A percentile compares a stretch with the other conserved stretches of the same genome.
phyloP scores from a whole-genome alignment of 1,140 invertebrate species.

The Drosophila nigromelanica region DNA sequence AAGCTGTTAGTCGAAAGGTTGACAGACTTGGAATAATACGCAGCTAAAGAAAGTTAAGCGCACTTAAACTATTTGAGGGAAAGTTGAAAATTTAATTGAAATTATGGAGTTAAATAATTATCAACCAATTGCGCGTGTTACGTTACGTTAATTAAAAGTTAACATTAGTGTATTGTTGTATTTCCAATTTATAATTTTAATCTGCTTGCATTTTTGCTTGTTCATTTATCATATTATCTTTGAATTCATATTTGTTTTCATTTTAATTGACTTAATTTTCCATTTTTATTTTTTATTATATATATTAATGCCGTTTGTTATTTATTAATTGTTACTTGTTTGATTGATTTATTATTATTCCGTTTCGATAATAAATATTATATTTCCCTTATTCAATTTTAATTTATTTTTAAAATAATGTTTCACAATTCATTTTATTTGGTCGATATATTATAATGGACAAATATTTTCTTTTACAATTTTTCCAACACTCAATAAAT shows the following conservation, averaged over 20 bases:
- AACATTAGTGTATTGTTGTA: no score
- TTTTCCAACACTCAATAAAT: background rate
- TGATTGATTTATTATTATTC: no score
- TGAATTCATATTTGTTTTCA: background rate
- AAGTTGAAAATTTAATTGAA: conserved; percentile 22
- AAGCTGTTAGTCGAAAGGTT: background rate
- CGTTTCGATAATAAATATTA: no score
- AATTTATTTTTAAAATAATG: no score
- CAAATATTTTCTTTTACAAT: background rate
- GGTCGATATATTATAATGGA: background rate
- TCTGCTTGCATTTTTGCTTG: background rate
- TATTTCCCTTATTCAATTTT: no score
- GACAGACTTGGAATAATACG: no score
- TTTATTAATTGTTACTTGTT: no score
- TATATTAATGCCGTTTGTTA: no score
- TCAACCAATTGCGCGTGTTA: background rate
- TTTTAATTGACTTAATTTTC: background rate
- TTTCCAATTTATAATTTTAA: background rate
- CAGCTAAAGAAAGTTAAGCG: background rate
- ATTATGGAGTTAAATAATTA: background rate
- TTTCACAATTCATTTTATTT: no score
- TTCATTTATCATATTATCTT: no score
- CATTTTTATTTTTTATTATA: no score
- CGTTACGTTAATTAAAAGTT: background rate
- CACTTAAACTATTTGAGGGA: conserved; percentile 4